phyloP scores from a whole-genome alignment of 53 echinoderm and acorn worm genomes.

The Antedon mediterranea region DNA sequence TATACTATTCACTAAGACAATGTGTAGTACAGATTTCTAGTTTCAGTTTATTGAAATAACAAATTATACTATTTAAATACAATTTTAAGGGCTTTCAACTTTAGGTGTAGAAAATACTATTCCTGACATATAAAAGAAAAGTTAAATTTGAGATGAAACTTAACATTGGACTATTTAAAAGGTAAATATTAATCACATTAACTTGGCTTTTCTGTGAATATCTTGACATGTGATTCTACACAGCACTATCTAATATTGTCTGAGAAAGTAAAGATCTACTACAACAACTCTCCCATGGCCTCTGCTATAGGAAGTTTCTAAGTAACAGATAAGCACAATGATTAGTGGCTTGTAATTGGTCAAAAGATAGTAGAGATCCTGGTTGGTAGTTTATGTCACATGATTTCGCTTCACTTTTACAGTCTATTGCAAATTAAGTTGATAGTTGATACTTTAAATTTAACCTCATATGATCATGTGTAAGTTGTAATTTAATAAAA shows the following conservation, averaged over 20 bases:
- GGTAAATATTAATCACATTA: not conserved
- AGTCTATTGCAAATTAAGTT: not conserved
- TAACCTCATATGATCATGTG: no score
- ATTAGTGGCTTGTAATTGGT: not conserved
- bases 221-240: not conserved
- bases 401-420: no score
- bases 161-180: not conserved
- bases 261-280: not conserved
- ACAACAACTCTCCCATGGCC: not conserved
- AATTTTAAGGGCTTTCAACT: no score
- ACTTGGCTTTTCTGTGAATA: not conserved
- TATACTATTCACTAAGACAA: no score
- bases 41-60: no score
- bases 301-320: not conserved
- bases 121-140: no score
- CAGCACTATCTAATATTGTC: not conserved
- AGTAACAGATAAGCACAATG: not conserved
- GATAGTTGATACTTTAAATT: not conserved
- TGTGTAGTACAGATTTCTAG: no score
- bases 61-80: not conserved
- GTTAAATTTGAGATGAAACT: not conserved
- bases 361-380: not conserved
- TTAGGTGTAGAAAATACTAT: no score
- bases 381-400: not conserved
- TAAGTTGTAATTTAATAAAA: no score